phyloP scores from a whole-genome alignment of 2,797 vertebrate genomes.

The Gouania willdenowi region DNA sequence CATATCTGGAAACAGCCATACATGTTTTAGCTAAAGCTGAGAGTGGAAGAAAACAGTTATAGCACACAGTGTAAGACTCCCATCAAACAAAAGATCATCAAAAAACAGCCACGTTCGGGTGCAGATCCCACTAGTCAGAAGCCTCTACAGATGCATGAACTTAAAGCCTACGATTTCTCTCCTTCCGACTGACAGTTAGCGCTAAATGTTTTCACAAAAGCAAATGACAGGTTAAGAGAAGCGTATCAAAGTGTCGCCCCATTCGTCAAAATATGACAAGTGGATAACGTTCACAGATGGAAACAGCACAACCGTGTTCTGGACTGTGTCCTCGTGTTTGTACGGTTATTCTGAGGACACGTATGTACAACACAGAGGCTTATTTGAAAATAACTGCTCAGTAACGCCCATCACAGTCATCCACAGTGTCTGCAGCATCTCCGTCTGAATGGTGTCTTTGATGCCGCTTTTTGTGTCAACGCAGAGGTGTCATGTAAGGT shows the following conservation, averaged over 20 bases:
- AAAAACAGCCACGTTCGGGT: too few species aligned
- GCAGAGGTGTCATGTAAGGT: too few species aligned
- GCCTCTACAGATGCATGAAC: constrained; percentile 6
- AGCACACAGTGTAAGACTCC: background rate
- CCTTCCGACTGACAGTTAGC: constrained; percentile 2
- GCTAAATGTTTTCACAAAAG: constrained; percentile 11
- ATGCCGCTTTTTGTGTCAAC: too few species aligned
- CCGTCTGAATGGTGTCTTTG: too few species aligned
- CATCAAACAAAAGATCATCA: too few species aligned
- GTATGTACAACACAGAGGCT: too few species aligned
- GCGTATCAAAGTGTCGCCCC: constrained; percentile 14
- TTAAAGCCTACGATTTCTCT: background rate
- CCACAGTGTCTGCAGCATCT: too few species aligned
- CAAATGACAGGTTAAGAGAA: constrained; percentile 22
- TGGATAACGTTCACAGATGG: background rate
- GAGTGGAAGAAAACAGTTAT: background rate
- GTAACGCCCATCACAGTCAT: too few species aligned
- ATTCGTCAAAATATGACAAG: constrained; percentile 24
- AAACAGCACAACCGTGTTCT: constrained; percentile 6
- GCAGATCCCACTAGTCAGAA: background rate
- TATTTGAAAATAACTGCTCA: too few species aligned
- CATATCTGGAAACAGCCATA: constrained; percentile 69
- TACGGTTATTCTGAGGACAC: background rate
- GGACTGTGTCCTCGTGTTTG: constrained; percentile 15
- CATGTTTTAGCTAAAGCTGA: too few species aligned